phyloP scores from a whole-genome alignment of 2,888 invertebrate genomes.

The Prosapia bicincta region DNA sequence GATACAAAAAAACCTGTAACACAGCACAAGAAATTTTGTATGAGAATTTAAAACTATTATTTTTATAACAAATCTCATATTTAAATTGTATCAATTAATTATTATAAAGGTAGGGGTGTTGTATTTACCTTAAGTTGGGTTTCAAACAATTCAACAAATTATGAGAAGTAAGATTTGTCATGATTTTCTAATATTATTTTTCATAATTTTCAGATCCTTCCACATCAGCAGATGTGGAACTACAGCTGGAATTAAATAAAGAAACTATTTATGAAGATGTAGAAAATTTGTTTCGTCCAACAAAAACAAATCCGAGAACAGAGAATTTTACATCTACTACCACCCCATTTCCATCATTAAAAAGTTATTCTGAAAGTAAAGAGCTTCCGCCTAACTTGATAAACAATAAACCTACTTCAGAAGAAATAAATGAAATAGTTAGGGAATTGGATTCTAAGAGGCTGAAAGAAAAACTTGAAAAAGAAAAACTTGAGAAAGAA shows the following conservation, averaged over 20 bases:
- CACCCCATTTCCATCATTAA: not conserved
- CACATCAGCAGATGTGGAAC: constrained; percentile 9
- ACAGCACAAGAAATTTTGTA: too few species aligned
- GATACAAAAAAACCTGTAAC: too few species aligned
- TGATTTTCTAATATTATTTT: too few species aligned
- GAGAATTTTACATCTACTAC: not conserved
- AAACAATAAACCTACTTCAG: not conserved
- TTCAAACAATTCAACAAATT: too few species aligned
- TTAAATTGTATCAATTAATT: too few species aligned
- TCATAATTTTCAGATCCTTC: constrained; percentile 9
- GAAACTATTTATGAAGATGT: constrained; percentile 28
- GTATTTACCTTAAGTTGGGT: too few species aligned
- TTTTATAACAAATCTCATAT: too few species aligned
- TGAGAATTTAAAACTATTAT: too few species aligned
- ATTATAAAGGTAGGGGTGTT: too few species aligned
- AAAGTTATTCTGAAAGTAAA: not conserved
- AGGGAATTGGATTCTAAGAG: not conserved
- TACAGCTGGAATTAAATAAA: constrained; percentile 15
- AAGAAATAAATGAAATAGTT: not conserved
- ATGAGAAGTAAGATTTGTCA: too few species aligned
- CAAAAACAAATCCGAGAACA: not conserved
- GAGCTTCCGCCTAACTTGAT: not conserved
- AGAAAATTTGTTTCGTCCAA: constrained; percentile 21
- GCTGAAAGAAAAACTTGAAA: not conserved
- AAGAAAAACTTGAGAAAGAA: not conserved